Evolutionary conservation across 2,888 invertebrate genomes (phyloP), one percentile per base, ranked within the genome.

Genomic region (Drosophila vallismaia): DNA sequence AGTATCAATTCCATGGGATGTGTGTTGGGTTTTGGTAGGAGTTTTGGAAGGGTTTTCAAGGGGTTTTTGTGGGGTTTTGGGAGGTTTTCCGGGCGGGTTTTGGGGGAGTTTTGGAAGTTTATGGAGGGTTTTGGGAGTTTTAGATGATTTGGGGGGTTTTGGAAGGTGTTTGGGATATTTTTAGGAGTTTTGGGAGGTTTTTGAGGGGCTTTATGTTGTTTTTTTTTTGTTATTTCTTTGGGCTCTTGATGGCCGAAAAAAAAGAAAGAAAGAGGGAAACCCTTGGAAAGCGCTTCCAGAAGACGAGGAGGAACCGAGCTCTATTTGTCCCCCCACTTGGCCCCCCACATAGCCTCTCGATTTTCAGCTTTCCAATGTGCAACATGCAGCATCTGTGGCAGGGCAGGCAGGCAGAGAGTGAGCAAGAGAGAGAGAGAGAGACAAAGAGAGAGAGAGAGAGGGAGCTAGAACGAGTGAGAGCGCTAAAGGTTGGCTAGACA

Each of bases 301-400:
- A 28, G 19, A 7, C 10, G 19, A 10, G 8, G n/a, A 19, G 19
- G 24, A 10, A 24, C 44, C 9, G 67, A 38, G 33, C 45, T 51
- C 36, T 24, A 42, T 48, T 70, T 36, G 46, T 45, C 63, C 63
- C 63, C 49, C 40, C 1, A 19, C 26, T 64, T 14, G 42, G 42
- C 49, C 70, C 48, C 48, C 48, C 9, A 14, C 57, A 56, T 2
- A 19, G 19, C 40, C 38, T 69, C 40, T 58, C 52, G 40, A 53
- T 54, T 52, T 64, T 57, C 54, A 55, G 77, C 69, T 83, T 79
- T 86, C 79, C 86, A 86, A 79, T 86, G 85, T 69, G 72, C 54
- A 63, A 76, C 63, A 57, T 81, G 67, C 67, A 57, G 60, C 51
- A 53, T 49, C 53, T 26, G 14, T 42, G 38, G 19, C 19, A 19